Evolutionary conservation across 2,113 vertebrate genomes (phyloP), one percentile per base, ranked within the genome.

Genomic region (Thunnus thynnus): DNA sequence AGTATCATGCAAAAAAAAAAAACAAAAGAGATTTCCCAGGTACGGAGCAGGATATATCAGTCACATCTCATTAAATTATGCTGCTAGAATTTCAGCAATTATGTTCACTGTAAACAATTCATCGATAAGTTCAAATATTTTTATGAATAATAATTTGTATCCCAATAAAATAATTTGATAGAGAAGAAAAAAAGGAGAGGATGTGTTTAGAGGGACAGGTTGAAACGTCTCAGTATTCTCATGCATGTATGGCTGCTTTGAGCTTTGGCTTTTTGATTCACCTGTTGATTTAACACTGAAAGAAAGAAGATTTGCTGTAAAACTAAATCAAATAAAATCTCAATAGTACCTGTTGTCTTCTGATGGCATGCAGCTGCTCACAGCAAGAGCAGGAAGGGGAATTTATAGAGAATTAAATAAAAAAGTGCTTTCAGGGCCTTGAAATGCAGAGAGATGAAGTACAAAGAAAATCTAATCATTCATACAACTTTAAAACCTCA

Each of bases 371-470:
- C 58, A 57, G 32, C 63, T 54, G 36, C 51, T 51, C 17, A 44
- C 50, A 22, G 47, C 3, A 72, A 67, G 22, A 65, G 55, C 12
- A 60, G 17, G 1, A 32, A 76, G 52, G 27, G 41, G 36, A 57
- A 70, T 57, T 72, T 54, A 14, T 25, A 10, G n/a, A 44, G 50
- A 63, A 70, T 72, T 7, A 61, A 76, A 56, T 51, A n/a, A 81
- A 87, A 87, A 86, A 79, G 76, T 91, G 77, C 85, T 83, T 66
- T 73, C 14, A 77, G 65, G 77, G 71, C 36, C 20, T 79, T 0
- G 9, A 76, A 86, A 76, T 79, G 77, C 32, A 65, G 48, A 25
- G 0, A 12, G 64, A 69, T 52, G 17, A 80, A 17, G 50, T 80
- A 47, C 10, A 74, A 72, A 54, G 0, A 0, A 64, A 48, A 70